A percentile compares a stretch with the other conserved stretches of the same genome.
Evolutionary conservation across 2,888 invertebrate species (phyloP).

Genomic region (Buathra laborator): DNA sequence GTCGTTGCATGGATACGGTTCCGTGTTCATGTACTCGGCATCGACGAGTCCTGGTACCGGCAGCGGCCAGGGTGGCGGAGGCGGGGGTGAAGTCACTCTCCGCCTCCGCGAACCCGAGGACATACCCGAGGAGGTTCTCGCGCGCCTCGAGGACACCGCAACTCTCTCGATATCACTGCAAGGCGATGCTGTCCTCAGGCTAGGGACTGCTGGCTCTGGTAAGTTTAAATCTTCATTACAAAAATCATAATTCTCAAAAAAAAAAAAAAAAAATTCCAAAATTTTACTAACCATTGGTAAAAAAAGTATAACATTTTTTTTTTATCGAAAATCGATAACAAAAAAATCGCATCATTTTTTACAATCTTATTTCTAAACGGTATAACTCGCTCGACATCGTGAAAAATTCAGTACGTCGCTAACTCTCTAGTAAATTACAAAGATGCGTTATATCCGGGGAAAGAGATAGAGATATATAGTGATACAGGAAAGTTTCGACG

Average conservation of each 20-base stretch:
- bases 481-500: conserved; percentile 63
- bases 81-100: conserved; percentile 83
- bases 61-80: conserved; percentile 77
- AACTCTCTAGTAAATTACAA: conserved; percentile 39
- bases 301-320: neutral
- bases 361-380: neutral
- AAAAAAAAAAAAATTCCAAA: neutral
- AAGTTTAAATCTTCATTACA: conserved; percentile 63
- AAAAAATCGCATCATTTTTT: neutral
- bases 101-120: conserved; percentile 84
- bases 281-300: neutral
- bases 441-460: conserved; percentile 34
- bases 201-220: conserved; percentile 83
- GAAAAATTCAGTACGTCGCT: neutral
- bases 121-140: conserved; percentile 84
- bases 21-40: conserved; percentile 85
- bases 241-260: neutral
- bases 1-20: conserved; percentile 84
- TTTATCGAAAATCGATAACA: neutral
- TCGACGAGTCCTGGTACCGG: conserved; percentile 84
- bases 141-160: conserved; percentile 84
- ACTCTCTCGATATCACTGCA: conserved; percentile 84
- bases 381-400: neutral
- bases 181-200: conserved; percentile 84
- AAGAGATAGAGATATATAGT: conserved; percentile 23